phyloP scores from a whole-genome alignment of 2,888 invertebrate species.

The Tenthredo livida region DNA sequence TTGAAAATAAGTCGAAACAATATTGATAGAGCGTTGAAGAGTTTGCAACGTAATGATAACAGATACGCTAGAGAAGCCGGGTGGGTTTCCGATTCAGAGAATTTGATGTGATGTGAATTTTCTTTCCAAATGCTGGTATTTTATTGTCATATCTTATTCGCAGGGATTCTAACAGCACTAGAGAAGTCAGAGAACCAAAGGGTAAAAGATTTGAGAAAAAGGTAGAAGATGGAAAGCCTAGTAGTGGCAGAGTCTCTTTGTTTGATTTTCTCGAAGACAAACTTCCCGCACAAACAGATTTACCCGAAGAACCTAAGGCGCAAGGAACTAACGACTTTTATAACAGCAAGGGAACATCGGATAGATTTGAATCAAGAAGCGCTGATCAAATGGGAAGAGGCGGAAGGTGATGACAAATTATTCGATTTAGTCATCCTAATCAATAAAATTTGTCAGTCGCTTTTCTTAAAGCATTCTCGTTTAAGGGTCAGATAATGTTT shows the following conservation, averaged over 20 bases:
- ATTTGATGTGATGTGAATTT: background rate
- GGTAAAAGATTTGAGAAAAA: slow-evolving; percentile 74
- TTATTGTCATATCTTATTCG: background rate
- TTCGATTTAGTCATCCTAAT: background rate
- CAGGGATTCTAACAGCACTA: slow-evolving; percentile 57
- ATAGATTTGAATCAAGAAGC: slow-evolving; percentile 65
- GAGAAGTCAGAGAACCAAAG: slow-evolving; percentile 79
- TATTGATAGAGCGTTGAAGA: slow-evolving; percentile 86
- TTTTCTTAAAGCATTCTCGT: background rate
- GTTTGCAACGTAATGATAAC: slow-evolving; percentile 80
- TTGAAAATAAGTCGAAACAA: slow-evolving; percentile 86
- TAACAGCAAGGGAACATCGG: slow-evolving; percentile 59
- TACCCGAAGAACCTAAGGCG: slow-evolving; percentile 76
- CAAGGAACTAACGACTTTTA: slow-evolving; percentile 54
- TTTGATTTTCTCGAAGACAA: slow-evolving; percentile 92
- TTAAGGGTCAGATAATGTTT: slow-evolving; percentile 26
- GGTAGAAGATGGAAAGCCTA: slow-evolving; percentile 85
- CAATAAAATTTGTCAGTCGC: background rate
- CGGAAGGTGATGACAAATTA: slow-evolving; percentile 66
- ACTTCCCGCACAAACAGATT: slow-evolving; percentile 81
- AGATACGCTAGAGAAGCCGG: slow-evolving; percentile 63
- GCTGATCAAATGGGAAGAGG: slow-evolving; percentile 66
- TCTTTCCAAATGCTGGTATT: background rate
- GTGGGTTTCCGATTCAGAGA: slow-evolving; percentile 59
- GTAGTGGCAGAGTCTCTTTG: slow-evolving; percentile 87